These are phyloP conservation scores for Sicus ferrugineus DNA, from an alignment of 2,888 invertebrate genomes.

Conservation along the genomic window DNA sequence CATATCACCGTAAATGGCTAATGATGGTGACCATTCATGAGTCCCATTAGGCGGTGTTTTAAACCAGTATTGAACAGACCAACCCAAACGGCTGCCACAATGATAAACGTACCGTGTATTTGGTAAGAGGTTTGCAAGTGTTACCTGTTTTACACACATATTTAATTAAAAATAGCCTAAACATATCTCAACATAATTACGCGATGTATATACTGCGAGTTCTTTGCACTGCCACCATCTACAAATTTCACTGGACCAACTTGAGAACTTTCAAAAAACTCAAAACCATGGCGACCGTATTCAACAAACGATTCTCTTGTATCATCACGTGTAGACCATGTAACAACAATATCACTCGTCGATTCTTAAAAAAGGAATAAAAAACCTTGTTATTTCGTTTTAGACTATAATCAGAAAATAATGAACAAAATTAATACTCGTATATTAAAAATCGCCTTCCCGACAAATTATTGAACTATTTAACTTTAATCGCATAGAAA, in stretches of 20 bases:
- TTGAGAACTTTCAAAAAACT: slow-evolving; percentile 61
- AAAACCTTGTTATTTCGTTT: too few species aligned
- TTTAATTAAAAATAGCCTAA: background rate
- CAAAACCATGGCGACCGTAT: slow-evolving; percentile 73
- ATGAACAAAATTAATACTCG: too few species aligned
- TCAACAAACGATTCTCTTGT: slow-evolving; percentile 75
- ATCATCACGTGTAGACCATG: slow-evolving; percentile 81
- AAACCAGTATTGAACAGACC: slow-evolving; percentile 84
- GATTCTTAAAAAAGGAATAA: slow-evolving; percentile 67
- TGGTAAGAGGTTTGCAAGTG: slow-evolving; percentile 69
- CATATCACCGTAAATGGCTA: slow-evolving; percentile 94
- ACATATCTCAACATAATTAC: slow-evolving; percentile 64
- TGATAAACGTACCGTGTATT: slow-evolving; percentile 79
- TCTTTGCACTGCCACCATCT: slow-evolving; percentile 75
- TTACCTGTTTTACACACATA: slow-evolving; percentile 50
- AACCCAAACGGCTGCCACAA: slow-evolving; percentile 80
- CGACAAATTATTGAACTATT: too few species aligned
- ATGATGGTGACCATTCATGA: slow-evolving; percentile 77
- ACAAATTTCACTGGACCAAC: slow-evolving; percentile 72
- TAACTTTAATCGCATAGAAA: too few species aligned
- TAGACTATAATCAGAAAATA: too few species aligned
- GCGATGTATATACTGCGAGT: slow-evolving; percentile 79
- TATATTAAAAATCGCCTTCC: too few species aligned
- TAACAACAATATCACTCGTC: slow-evolving; percentile 76
- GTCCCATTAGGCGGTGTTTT: slow-evolving; percentile 73